Evolutionary conservation across 1,140 invertebrate species (phyloP).

Genomic region (Acromyrmex charruanus): DNA sequence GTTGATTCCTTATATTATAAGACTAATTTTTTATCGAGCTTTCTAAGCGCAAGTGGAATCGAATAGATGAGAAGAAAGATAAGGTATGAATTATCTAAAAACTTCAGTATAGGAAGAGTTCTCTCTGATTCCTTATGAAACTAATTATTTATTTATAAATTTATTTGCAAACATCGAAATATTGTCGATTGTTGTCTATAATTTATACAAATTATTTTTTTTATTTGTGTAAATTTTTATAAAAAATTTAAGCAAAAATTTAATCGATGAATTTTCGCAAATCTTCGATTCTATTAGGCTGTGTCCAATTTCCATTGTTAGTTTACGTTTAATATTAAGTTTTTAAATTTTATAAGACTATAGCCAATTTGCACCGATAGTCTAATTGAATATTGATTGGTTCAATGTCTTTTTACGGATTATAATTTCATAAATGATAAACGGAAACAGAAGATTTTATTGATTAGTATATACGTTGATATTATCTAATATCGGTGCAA

Average conservation of each 20-base stretch:
- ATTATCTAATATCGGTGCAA: slow-evolving; percentile 8
- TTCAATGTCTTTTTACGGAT: background rate
- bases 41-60: slow-evolving; percentile 13
- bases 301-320: slow-evolving; percentile 32
- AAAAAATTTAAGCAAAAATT: background rate
- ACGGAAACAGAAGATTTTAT: slow-evolving; percentile 1
- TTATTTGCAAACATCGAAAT: background rate
- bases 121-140: background rate
- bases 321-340: slow-evolving; percentile 51
- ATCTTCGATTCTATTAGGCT: slow-evolving; percentile 40
- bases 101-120: background rate
- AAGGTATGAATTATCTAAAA: background rate
- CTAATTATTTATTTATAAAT: slow-evolving; percentile 6
- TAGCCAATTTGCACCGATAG: background rate
- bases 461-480: background rate
- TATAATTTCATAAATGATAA: background rate
- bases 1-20: slow-evolving; percentile 12
- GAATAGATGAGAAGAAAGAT: slow-evolving; percentile 13
- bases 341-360: slow-evolving; percentile 48
- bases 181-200: background rate
- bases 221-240: background rate
- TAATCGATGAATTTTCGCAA: background rate
- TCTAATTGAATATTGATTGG: slow-evolving; percentile 2
- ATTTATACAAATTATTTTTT: background rate
- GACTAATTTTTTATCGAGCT: slow-evolving; percentile 58